Base-by-base conservation (phyloP, 2,888 invertebrate species). In the Deroplatys truncata region DNA sequence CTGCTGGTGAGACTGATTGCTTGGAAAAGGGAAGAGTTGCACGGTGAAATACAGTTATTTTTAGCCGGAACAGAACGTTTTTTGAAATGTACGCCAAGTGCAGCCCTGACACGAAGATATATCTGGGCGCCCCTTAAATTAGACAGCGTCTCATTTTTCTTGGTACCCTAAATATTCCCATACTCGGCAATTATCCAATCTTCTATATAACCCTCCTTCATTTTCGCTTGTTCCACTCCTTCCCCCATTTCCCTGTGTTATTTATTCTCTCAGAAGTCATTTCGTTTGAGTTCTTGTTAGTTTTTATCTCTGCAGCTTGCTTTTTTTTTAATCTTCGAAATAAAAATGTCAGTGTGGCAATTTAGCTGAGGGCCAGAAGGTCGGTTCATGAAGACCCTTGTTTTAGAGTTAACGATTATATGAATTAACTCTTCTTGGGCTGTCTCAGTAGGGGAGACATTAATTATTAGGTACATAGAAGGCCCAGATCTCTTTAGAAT, bases 151-250 rank as follows among this genome's bases (percentile, higher is more conserved):
- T 72, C 56, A 72, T 72, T 72, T 72, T 72, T 72, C 56, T 20
- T 72, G 25, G 56, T 72, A 72, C 56, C 56, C 56, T 85, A 85
- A 85, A 85, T 85, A 85, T 49, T 72, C 56, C 28, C 28, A 56
- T 49, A 86, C 25, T 86, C 86, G 29, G 86, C 86, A 86, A 82
- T 86, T 86, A 86, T 86, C 56, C 72, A 86, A 72, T 86, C 56
- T 72, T 13, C 56, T 56, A 49, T 31, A 87, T 16, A 87, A 25
- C 31, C 82, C 35, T 43, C 87, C 43, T 35, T 87, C 83, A 87
- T 87, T 87, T 86, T 29, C 28, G 28, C 82, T 31, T 43, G n/a
- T 16, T 29, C 29, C 28, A 43, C 85, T 84, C 31, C 31, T 35
- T 72, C 20, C 82, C 29, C n/a, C 31, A 15, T 72, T 28, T 86